Percentiles rank a stretch among this genome's conserved stretches.
These are phyloP conservation scores for Dendrolimus pini DNA, from an alignment of 2,888 invertebrate species.

Conservation along the genomic window DNA sequence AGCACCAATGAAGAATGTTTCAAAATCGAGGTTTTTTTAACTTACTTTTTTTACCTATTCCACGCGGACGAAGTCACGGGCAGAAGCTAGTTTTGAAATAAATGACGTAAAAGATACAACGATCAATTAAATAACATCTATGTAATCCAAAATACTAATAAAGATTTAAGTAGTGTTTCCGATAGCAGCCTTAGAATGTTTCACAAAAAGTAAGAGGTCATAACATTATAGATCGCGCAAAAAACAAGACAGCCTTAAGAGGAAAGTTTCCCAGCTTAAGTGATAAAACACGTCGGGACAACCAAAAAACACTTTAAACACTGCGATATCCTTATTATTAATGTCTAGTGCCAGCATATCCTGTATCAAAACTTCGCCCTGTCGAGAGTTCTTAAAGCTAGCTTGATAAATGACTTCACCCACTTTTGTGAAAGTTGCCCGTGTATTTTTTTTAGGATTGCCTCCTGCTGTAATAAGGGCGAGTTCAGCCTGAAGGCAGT, in stretches of 20 bases:
- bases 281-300: slow-evolving; percentile 65
- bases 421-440: slow-evolving; percentile 62
- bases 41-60: no score
- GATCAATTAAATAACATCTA: no score
- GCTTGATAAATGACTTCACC: slow-evolving; percentile 73
- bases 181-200: no score
- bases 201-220: no score
- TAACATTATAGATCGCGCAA: slow-evolving; percentile 6
- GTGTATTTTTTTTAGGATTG: slow-evolving; percentile 29
- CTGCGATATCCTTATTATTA: slow-evolving; percentile 71
- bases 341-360: slow-evolving; percentile 66
- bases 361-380: slow-evolving; percentile 70
- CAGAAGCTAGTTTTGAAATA: no score
- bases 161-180: no score
- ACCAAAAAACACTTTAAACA: slow-evolving; percentile 58
- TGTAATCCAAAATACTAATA: no score
- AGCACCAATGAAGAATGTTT: no score
- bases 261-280: slow-evolving; percentile 57
- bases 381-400: slow-evolving; percentile 71
- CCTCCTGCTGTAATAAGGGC: not conserved
- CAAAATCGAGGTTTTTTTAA: no score
- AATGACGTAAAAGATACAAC: no score
- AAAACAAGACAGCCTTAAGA: slow-evolving; percentile 39
- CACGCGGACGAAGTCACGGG: no score
- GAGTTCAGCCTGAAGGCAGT: not conserved